Base-by-base conservation (phyloP, 2,797 vertebrate species). In the Staurois parvus region DNA sequence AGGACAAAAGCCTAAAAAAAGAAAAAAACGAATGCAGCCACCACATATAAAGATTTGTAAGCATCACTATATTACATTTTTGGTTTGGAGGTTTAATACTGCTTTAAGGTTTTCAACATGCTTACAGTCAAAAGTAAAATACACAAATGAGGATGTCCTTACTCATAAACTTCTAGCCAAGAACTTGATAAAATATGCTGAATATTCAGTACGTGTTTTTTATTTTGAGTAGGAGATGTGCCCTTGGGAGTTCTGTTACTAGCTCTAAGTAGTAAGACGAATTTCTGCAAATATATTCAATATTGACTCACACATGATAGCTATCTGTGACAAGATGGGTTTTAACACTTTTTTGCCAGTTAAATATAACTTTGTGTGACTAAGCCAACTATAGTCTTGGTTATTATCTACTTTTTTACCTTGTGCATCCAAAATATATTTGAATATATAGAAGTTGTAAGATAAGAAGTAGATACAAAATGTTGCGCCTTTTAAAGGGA, bases 401-500 rank as follows among this genome's bases (percentile, higher is more conserved):
- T 59, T 4, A 56, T 56, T 56, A 24, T 59, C 52, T 59, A 24
- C 52, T 59, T 6, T 4, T 24, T 24, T 24, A 52, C 4, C 52
- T 59, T 59, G 19, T 21, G 52, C 19, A 7, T 59, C 7, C 52
- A 59, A 59, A 21, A 7, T 56, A 42, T 4, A 42, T 3, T 48
- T 48, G 17, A 15, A 48, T n/a, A 48, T 48, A 56, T 19, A 56
- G 37, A 72, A 72, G 75, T 26, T 48, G 78, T 74, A 40, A 78
- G 83, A 48, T 78, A 72, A 64, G 48, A 62, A 78, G 48, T n/a
- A 84, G 29, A 78, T 48, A 62, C 28, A 48, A 78, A 64, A 78
- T 78, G 30, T 77, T 78, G 59, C 52, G 59, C 45, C 66, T 77
- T 48, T 12, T 42, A 59, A 24, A 34, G 32, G 70, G 30, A 76